Base-by-base conservation (phyloP, 2,797 vertebrate genomes). In the Bovichtus variegatus region DNA sequence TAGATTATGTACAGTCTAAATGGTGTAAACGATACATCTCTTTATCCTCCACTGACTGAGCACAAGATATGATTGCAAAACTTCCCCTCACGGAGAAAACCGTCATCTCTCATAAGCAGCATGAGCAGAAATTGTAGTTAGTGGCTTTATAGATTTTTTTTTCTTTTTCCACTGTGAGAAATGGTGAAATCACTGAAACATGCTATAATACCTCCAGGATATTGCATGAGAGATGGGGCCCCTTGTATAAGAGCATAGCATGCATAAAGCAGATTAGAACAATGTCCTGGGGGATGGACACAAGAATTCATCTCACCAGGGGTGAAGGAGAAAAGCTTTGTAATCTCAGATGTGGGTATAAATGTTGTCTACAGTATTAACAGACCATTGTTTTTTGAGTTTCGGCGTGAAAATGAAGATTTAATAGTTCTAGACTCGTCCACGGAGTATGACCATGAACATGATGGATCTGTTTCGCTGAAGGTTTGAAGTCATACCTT, bases 221-320 rank as follows among this genome's bases (percentile, higher is more conserved):
- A 63, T 25, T 57, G 58, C 70, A 74, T 60, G 53, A 82, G 59
- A 55, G 60, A 70, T 47, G 25, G n/a, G 0, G 25, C 59, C 47
- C 23, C 6, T 58, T 13, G 43, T 74, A 25, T 80, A 55, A 41
- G 47, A 67, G 51, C 51, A 21, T 55, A 64, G 69, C 41, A 74
- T 81, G 70, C 73, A 76, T 61, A 43, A 64, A 71, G 43, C 53
- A 46, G 38, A 83, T 85, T 63, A 66, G 53, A 84, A 77, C 18
- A 19, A 74, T 74, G 29, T 62, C 71, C 70, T 47, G 25, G 27
- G 27, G 72, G 87, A 84, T 67, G 55, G 61, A 78, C 41, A 67
- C 5, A 74, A 71, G 21, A 76, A 68, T 38, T 74, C 13, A 70
- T 72, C 46, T 81, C 62, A 67, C 47, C 18, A 12, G 16, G 47